A percentile compares a stretch with the other conserved stretches of the same genome.
phyloP scores from a whole-genome alignment of 2,113 vertebrate species.

The Casuarius casuarius region DNA sequence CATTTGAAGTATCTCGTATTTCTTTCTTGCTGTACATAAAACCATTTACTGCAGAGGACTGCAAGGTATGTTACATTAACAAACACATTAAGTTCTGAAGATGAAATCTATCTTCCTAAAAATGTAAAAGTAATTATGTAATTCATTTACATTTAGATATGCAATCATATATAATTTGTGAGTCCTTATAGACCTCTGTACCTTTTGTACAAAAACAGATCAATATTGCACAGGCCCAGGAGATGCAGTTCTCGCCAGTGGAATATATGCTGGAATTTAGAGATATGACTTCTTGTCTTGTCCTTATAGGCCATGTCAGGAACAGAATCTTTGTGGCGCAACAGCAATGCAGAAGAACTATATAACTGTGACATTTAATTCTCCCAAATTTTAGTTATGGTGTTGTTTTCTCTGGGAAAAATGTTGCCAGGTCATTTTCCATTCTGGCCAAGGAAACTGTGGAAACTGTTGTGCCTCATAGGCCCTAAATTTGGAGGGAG shows the following conservation, averaged over 20 bases:
- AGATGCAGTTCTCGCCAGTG: constrained; percentile 19
- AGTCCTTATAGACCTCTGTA: neutral
- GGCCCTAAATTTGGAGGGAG: neutral
- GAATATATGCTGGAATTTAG: constrained; percentile 35
- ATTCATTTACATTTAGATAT: constrained; percentile 51
- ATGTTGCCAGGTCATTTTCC: neutral
- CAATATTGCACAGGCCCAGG: neutral
- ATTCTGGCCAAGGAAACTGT: neutral
- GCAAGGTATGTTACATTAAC: constrained; percentile 25
- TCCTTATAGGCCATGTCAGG: constrained; percentile 24
- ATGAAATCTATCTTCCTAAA: constrained; percentile 24
- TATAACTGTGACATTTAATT: constrained; percentile 45
- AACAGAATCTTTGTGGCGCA: constrained; percentile 31
- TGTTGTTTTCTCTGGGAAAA: neutral
- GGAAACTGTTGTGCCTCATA: neutral
- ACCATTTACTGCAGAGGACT: constrained; percentile 4
- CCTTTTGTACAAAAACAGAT: neutral
- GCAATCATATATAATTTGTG: constrained; percentile 33
- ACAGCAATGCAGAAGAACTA: constrained; percentile 13
- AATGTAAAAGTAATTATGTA: constrained; percentile 6
- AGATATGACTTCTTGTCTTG: constrained; percentile 43
- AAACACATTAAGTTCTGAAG: constrained; percentile 18
- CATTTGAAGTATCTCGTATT: constrained; percentile 16
- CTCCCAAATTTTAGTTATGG: constrained; percentile 18
- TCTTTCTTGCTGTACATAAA: constrained; percentile 36